phyloP scores from a whole-genome alignment of 2,113 vertebrate species.

The Solenodon paradoxus region DNA sequence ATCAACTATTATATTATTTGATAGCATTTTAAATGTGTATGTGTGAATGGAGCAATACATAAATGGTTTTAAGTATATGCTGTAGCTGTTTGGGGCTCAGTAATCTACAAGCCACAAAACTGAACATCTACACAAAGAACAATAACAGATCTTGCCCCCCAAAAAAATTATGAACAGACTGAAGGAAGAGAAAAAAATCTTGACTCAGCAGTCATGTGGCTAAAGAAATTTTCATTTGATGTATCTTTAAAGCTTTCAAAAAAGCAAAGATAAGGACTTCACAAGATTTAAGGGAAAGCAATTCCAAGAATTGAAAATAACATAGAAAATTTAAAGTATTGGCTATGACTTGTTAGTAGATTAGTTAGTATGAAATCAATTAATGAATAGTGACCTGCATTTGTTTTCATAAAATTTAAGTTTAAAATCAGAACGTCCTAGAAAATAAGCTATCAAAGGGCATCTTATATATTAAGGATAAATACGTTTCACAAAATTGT shows the following conservation, averaged over 20 bases:
- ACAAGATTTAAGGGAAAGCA: neutral
- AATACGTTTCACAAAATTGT: neutral
- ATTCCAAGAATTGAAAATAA: neutral
- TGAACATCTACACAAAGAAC: conserved; percentile 6
- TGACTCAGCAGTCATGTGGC: neutral
- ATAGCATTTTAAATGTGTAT: neutral
- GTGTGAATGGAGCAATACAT: neutral
- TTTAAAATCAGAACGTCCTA: conserved; percentile 12
- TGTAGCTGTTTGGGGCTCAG: neutral
- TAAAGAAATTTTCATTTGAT: neutral
- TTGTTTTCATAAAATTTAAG: conserved; percentile 7
- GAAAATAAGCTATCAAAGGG: neutral
- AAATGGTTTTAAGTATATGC: neutral
- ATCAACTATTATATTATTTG: neutral
- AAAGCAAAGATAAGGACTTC: neutral
- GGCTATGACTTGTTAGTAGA: neutral
- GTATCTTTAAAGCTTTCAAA: neutral
- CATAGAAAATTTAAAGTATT: neutral
- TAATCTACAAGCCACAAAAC: neutral
- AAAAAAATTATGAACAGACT: neutral
- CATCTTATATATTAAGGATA: neutral
- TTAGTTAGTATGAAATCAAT: neutral
- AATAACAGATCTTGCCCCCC: neutral
- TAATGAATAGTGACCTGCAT: neutral
- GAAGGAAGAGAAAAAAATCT: neutral